Evolutionary conservation across 2,113 vertebrate species (phyloP), one percentile per base, ranked within the genome.

Genomic region (Damaliscus lunatus): DNA sequence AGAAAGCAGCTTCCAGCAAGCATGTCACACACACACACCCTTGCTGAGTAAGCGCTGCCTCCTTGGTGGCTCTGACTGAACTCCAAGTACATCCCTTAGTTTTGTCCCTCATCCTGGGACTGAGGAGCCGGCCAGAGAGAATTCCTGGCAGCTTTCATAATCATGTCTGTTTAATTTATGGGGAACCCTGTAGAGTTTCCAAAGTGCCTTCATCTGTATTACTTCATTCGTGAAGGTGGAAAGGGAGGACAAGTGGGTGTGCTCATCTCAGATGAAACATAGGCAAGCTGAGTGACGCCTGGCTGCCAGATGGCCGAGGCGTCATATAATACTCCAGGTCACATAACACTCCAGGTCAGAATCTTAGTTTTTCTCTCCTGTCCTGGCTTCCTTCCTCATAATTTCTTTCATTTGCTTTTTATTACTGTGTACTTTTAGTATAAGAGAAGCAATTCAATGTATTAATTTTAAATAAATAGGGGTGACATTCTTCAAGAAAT

Each of bases 251-350:
- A 12, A 1, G 36, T 16, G 36, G 21, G 59, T 23, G 7, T 33
- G 36, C 40, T 46, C 36, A 43, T 3, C 36, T n/a, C 27, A 21
- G 15, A 36, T 25, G 86, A 90, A 36, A 25, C 3, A 4, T 15
- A 5, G 53, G 29, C 33, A 21, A 7, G 31, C 48, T 55, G 43
- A 6, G 27, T 6, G 74, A 10, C 21, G 5, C 46, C 36, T 53
- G 16, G 11, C 14, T 64, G 89, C 48, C 1, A 0, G 55, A 5
- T 29, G 21, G 71, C 60, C 0, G 0, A 16, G 55, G 4, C 10
- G 0, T 40, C 67, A 31, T 2, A 0, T 8, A 33, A 10, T 17
- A n/a, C 40, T 40, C 64, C 5, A 46, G 25, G 62, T 67, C 62
- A 29, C 6, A 0, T 14, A 31, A 9, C 12, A 40, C 53, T 48